Conservation (phyloP, 2,113 vertebrate species). For the Proteles cristata region DNA sequence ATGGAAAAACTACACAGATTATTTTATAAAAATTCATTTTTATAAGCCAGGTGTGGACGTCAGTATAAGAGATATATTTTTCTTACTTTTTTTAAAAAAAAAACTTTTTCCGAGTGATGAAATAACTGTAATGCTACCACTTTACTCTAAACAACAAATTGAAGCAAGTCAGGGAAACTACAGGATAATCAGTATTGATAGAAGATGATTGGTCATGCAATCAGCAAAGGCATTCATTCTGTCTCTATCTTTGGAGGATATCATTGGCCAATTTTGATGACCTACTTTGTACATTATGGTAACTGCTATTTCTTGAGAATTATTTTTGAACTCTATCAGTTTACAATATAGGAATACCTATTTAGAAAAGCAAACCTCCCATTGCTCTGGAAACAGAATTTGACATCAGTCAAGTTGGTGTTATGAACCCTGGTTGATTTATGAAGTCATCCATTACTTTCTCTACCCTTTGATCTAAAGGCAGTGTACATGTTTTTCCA, state of each 20-base stretch:
- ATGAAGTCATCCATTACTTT: slow-evolving; percentile 54
- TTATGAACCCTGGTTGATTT: slow-evolving; percentile 51
- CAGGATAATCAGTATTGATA: slow-evolving; percentile 54
- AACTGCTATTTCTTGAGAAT: slow-evolving; percentile 63
- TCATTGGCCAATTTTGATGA: slow-evolving; percentile 75
- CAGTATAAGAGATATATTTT: neutral
- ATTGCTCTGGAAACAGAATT: slow-evolving; percentile 59
- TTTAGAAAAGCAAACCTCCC: slow-evolving; percentile 64
- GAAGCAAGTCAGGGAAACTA: slow-evolving; percentile 56
- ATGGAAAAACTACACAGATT: slow-evolving; percentile 43
- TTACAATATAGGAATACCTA: slow-evolving; percentile 42
- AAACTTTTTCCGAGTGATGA: neutral
- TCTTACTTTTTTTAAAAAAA: neutral
- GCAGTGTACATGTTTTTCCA: slow-evolving; percentile 43
- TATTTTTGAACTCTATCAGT: slow-evolving; percentile 59
- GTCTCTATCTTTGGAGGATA: slow-evolving; percentile 39
- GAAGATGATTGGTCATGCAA: slow-evolving; percentile 50
- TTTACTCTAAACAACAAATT: slow-evolving; percentile 59
- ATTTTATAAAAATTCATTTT: slow-evolving; percentile 48
- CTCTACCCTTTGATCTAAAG: slow-evolving; percentile 59
- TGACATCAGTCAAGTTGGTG: slow-evolving; percentile 36
- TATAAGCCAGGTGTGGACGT: slow-evolving; percentile 25
- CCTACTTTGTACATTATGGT: slow-evolving; percentile 60
- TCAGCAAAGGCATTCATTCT: slow-evolving; percentile 57
- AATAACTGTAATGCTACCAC: slow-evolving; percentile 45